Percentiles rank a stretch among this genome's conserved stretches.
Conservation (phyloP, 2,797 vertebrate genomes). For the Danio kyathit region DNA sequence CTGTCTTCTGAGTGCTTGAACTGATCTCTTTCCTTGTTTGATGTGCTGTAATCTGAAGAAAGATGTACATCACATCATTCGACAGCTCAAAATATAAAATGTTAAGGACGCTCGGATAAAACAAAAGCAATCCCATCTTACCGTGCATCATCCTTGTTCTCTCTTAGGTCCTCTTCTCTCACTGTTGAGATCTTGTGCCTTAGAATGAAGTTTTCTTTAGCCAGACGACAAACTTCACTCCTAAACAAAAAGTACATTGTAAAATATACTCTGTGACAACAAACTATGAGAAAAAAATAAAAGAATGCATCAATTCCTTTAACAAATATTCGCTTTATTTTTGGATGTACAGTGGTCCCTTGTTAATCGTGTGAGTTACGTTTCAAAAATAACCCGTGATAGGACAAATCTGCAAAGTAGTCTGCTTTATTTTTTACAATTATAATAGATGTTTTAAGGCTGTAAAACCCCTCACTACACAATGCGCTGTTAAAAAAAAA, state of each 20-base stretch:
- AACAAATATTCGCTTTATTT: too few relatives aligned
- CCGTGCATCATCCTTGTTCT: slow-evolving; percentile 84
- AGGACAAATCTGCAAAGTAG: too few relatives aligned
- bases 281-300: neutral
- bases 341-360: too few relatives aligned
- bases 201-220: slow-evolving; percentile 85
- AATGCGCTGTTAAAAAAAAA: too few relatives aligned
- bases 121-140: slow-evolving; percentile 68
- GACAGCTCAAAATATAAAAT: neutral
- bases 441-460: too few relatives aligned
- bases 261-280: slow-evolving; percentile 42
- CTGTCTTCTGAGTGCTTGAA: slow-evolving; percentile 86
- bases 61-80: slow-evolving; percentile 4
- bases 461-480: too few relatives aligned
- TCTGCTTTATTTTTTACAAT: too few relatives aligned
- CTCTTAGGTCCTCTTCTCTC: slow-evolving; percentile 86
- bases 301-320: neutral
- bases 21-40: slow-evolving; percentile 84
- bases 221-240: slow-evolving; percentile 84
- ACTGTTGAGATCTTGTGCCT: slow-evolving; percentile 80
- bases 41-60: slow-evolving; percentile 83
- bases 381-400: too few relatives aligned
- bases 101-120: neutral
- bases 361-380: too few relatives aligned
- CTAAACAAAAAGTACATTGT: slow-evolving; percentile 67